These are phyloP conservation scores for Pseudomyrmex cubaensis DNA, from an alignment of 1,140 invertebrate genomes.

Conservation along the genomic window DNA sequence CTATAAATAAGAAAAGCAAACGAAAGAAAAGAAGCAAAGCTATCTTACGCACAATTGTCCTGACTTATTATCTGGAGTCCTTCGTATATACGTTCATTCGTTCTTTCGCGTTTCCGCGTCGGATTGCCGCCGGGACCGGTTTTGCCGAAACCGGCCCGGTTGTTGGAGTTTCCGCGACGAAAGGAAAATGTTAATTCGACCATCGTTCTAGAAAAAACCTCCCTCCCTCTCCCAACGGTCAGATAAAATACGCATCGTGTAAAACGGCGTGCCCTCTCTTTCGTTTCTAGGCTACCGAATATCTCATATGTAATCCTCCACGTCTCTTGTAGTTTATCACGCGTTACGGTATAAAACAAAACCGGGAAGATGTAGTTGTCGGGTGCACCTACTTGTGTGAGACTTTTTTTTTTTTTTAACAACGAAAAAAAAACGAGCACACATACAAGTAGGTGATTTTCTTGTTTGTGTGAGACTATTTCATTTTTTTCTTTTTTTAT, in stretches of 20 bases:
- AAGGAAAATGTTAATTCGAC: slow-evolving; percentile 34
- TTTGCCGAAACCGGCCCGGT: slow-evolving; percentile 1
- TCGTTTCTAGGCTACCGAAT: not conserved
- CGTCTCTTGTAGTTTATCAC: slow-evolving; percentile 2
- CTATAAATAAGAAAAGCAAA: slow-evolving; percentile 8
- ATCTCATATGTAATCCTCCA: slow-evolving; percentile 50
- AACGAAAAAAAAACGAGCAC: slow-evolving; percentile 67
- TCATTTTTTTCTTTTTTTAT: too few species aligned
- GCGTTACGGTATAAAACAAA: slow-evolving; percentile 59
- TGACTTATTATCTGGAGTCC: not conserved
- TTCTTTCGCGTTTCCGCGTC: not conserved
- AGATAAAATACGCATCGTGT: not conserved
- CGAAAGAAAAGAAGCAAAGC: not conserved
- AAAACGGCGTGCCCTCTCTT: not conserved
- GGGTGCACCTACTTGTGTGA: slow-evolving; percentile 82
- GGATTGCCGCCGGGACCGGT: not conserved
- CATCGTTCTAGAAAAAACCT: slow-evolving; percentile 14
- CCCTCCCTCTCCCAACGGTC: not conserved
- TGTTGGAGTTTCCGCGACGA: slow-evolving; percentile 37
- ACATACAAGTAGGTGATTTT: slow-evolving; percentile 82
- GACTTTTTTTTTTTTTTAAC: slow-evolving; percentile 66
- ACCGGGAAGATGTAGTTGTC: slow-evolving; percentile 82
- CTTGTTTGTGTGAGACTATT: not conserved
- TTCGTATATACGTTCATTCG: not conserved
- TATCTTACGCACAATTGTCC: slow-evolving; percentile 46